phyloP scores from a whole-genome alignment of 2,797 vertebrate genomes.

The Mus minutoides region DNA sequence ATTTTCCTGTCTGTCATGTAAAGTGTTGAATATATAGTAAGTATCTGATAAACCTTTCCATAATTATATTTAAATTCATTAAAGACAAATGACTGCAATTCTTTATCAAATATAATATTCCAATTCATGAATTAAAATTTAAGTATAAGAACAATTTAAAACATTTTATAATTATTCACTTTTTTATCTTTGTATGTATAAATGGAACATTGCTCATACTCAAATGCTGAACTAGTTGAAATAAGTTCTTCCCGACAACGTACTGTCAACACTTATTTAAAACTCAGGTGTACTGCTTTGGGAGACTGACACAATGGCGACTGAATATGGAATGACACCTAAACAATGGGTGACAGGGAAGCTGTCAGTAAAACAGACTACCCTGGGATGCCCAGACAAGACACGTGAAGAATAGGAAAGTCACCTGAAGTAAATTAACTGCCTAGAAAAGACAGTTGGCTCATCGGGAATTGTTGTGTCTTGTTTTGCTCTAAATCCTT shows the following conservation, averaged over 20 bases:
- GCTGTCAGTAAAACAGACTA: constrained; percentile 62
- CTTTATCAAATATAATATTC: neutral
- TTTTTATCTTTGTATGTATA: neutral
- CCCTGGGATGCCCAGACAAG: neutral
- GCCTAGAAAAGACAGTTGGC: neutral
- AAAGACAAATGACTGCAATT: constrained; percentile 8
- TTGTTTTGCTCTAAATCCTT: constrained; percentile 18
- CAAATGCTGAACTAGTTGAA: neutral
- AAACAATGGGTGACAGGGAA: constrained; percentile 30
- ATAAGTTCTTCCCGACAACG: constrained; percentile 47
- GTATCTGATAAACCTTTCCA: neutral
- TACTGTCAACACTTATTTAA: constrained; percentile 63
- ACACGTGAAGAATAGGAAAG: constrained; percentile 6
- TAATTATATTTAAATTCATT: constrained; percentile 5
- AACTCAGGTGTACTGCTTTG: constrained; percentile 17
- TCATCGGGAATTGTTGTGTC: constrained; percentile 10
- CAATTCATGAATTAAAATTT: neutral
- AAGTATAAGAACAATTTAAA: neutral
- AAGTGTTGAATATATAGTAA: neutral
- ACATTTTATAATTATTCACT: neutral
- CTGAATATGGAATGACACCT: constrained; percentile 52
- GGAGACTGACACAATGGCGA: constrained; percentile 43
- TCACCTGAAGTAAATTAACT: constrained; percentile 23
- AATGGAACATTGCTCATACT: neutral
- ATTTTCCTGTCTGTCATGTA: neutral